Base-by-base conservation (phyloP, 2,797 vertebrate species). In the Trematomus bernacchii region DNA sequence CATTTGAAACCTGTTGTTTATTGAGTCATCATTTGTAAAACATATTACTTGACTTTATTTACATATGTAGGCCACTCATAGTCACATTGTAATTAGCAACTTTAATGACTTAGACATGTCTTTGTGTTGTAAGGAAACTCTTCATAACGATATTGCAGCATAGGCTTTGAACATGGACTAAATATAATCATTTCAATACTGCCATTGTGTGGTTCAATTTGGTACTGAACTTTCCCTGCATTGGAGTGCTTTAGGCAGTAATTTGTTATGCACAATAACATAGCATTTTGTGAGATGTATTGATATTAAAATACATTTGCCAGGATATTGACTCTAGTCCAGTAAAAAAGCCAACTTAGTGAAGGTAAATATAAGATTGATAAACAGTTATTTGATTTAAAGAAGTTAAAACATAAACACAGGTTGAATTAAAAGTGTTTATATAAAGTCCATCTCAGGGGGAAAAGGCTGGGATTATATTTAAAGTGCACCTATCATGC, bases 401-500 rank as follows among this genome's bases (percentile, higher is more conserved):
- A 42, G 0, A 0, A 44, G 19, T 10, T 44, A 43, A 16, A 43
- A 15, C 0, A 30, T n/a, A n/a, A 54, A 19, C 18, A 0, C 11
- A 42, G 30, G 16, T 0, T 0, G 15, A 53, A 1, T 27, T 16
- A 30, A 54, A 54, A 10, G 15, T 4, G 4, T 1, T 33, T 10
- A 33, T 16, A 33, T 55, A 18, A 30, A 8, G 5, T 55, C 0
- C 27, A 33, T 27, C 3, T 53, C 13, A 33, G 33, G 8, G 15
- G 27, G 0, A 18, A 9, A 23, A 52, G 19, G 11, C 2, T 33
- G 2, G 54, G 15, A 27, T 16, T 55, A 15, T 33, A 37, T 55
- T 40, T 27, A 27, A 23, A 3, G 23, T 3, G 2, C 23, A 23
- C 23, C 23, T 23, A 23, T 23, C 23, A 23, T n/a, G n/a, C n/a